Conservation (phyloP, 2,797 vertebrate species). For the Danio choprae region DNA sequence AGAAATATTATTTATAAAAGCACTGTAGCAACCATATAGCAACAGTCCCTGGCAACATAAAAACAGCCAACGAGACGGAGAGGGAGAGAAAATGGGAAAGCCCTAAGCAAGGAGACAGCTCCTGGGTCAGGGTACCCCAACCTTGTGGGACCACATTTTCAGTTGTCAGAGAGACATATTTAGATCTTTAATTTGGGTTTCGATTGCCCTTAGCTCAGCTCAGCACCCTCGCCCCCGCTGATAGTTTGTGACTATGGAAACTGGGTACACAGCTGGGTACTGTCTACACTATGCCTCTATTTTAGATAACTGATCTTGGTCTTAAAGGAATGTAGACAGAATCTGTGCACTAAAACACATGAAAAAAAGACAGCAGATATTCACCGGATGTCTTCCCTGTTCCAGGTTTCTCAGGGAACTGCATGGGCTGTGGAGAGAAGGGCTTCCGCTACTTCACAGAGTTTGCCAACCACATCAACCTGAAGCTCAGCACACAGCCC, state of each 20-base stretch:
- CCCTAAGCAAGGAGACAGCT: slow-evolving; percentile 20
- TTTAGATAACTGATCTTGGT: slow-evolving; percentile 16
- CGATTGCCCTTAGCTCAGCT: slow-evolving; percentile 26
- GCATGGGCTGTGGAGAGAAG: slow-evolving; percentile 95
- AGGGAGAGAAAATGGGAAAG: slow-evolving; percentile 1
- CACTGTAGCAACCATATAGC: too few relatives aligned
- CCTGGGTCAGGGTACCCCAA: slow-evolving; percentile 58
- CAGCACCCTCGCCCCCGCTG: not conserved
- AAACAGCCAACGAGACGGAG: not conserved
- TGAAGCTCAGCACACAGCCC: slow-evolving; percentile 94
- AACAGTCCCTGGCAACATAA: not conserved
- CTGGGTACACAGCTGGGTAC: slow-evolving; percentile 5
- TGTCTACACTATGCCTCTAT: slow-evolving; percentile 15
- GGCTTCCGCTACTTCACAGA: slow-evolving; percentile 98
- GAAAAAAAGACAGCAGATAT: slow-evolving; percentile 6
- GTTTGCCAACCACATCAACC: slow-evolving; percentile 97
- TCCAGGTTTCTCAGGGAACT: slow-evolving; percentile 94
- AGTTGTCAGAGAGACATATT: slow-evolving; percentile 44
- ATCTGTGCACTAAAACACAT: slow-evolving; percentile 10
- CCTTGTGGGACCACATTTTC: slow-evolving; percentile 21
- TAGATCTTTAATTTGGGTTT: slow-evolving; percentile 58
- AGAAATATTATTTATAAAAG: too few relatives aligned
- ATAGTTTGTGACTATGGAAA: slow-evolving; percentile 63
- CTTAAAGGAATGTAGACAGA: slow-evolving; percentile 29
- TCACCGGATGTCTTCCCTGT: not conserved